Base-by-base conservation (phyloP, 1,140 invertebrate genomes). In the Philopotamus ludificatus region DNA sequence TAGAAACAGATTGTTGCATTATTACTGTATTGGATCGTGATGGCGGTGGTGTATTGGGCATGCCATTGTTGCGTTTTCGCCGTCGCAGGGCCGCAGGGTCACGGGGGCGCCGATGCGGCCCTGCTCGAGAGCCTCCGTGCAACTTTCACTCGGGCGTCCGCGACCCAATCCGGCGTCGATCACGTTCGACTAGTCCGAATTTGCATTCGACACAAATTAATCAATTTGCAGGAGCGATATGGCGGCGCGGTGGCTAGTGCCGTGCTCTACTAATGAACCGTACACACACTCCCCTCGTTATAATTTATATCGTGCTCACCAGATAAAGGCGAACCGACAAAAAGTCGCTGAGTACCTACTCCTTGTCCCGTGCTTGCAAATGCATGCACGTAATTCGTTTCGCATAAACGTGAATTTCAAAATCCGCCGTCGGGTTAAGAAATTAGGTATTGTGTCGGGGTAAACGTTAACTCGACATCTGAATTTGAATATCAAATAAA, bases 1-100 rank as follows among this genome's bases (percentile, higher is more conserved):
- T 68, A 68, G 67, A 68, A 68, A 65, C 67, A 65, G 67, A 68
- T 68, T 65, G 63, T n/a, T 58, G 57, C 67, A 65, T 65, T 63
- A 68, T 68, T 68, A 61, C 67, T 62, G 67, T 61, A 57, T 63
- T 62, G 67, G 58, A 68, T 68, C 67, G 67, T 68, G 67, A 68
- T 68, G 64, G 63, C 51, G 62, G 26, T 51, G 49, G 42, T n/a
- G n/a, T n/a, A n/a, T n/a, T n/a, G n/a, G 55, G 62, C 53, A 68
- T 60, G 42, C 25, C 20, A 47, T 61, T 67, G 42, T 50, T 26
- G 42, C 8, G 54, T n/a, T 62, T 62, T 62, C 49, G 28, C 59
- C 42, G 26, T 47, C 15, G 9, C 41, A 12, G 61, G 28, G 61
- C 34, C 25, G 42, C 34, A 47, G 25, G 63, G 63, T 65, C 63